Base-by-base conservation (phyloP, 1,140 invertebrate species). In the Bradysia coprophila region DNA sequence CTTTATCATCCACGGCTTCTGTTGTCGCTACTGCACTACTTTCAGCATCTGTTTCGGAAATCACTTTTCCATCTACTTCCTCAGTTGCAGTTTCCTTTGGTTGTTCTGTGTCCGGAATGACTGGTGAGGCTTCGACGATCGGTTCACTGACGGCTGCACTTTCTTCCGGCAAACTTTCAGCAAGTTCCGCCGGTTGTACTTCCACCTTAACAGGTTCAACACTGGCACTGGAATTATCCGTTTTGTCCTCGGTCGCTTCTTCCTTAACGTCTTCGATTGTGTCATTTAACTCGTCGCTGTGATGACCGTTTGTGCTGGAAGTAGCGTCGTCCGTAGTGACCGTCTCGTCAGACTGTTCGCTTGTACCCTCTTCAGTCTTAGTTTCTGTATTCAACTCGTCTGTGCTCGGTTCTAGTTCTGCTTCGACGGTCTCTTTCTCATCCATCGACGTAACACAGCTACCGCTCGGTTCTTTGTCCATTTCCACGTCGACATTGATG, bases 401-500 rank as follows among this genome's bases (percentile, higher is more conserved):
- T 13, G 6, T 28, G 13, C 6, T 6, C 24, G 24, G 24, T 8
- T 28, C 24, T 8, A 28, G 6, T 8, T 28, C 24, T 28, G 24
- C 24, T 13, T 8, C 13, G 6, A 28, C 24, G 6, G 24, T 28
- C 13, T 28, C 24, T 28, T 6, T 28, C 24, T 28, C 24, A 28
- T 8, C 24, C 6, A 13, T 13, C 6, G 24, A 6, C n/a, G n/a
- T n/a, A n/a, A n/a, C n/a, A n/a, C n/a, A n/a, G 13, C 24, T 28
- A 28, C 24, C 13, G 6, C 6, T 8, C 24, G 24, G 13, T 28
- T 68, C 66, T 49, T 76, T 72, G 51, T 77, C 75, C 72, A 76
- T 76, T 57, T 77, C 75, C 16, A 71, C 69, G 51, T 76, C 74
- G 22, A 77, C 70, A 57, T 75, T 75, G 28, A 75, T 75, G 46